Conservation (phyloP, 2,888 invertebrate genomes). For the Phragmatobia fuliginosa region DNA sequence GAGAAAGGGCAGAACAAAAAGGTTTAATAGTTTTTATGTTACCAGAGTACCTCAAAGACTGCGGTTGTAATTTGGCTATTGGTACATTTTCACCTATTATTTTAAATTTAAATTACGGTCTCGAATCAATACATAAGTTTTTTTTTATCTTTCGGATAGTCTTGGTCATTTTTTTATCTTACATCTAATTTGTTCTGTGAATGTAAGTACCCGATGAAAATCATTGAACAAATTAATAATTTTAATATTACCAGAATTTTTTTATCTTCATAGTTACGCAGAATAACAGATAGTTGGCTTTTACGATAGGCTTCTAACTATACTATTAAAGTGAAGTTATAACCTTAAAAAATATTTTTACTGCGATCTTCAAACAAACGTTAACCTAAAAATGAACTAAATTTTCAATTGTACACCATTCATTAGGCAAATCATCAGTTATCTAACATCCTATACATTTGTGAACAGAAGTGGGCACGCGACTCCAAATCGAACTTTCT, state of each 20-base stretch:
- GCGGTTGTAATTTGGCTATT: slow-evolving; percentile 61
- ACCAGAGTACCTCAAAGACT: slow-evolving; percentile 70
- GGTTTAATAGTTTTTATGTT: slow-evolving; percentile 60
- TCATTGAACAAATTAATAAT: neutral
- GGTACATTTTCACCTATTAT: slow-evolving; percentile 73
- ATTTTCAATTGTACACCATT: slow-evolving; percentile 71
- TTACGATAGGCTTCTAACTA: neutral
- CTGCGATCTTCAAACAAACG: slow-evolving; percentile 36
- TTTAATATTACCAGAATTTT: neutral
- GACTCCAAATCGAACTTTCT: slow-evolving; percentile 65
- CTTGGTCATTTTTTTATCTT: slow-evolving; percentile 25
- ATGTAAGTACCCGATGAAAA: neutral
- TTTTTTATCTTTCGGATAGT: slow-evolving; percentile 29
- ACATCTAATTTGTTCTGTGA: slow-evolving; percentile 13
- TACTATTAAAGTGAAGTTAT: neutral
- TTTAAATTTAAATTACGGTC: slow-evolving; percentile 65
- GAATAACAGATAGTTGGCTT: neutral
- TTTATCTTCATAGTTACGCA: neutral
- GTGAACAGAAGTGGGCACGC: slow-evolving; percentile 61
- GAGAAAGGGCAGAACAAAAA: slow-evolving; percentile 68
- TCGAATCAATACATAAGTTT: slow-evolving; percentile 54
- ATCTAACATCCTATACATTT: slow-evolving; percentile 56
- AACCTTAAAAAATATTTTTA: slow-evolving; percentile 35
- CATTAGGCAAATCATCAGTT: slow-evolving; percentile 66
- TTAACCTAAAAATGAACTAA: slow-evolving; percentile 42